A percentile compares a stretch with the other conserved stretches of the same genome.
These are phyloP conservation scores for Dinomys branickii DNA, from an alignment of 2,113 vertebrate species.

Conservation along the genomic window DNA sequence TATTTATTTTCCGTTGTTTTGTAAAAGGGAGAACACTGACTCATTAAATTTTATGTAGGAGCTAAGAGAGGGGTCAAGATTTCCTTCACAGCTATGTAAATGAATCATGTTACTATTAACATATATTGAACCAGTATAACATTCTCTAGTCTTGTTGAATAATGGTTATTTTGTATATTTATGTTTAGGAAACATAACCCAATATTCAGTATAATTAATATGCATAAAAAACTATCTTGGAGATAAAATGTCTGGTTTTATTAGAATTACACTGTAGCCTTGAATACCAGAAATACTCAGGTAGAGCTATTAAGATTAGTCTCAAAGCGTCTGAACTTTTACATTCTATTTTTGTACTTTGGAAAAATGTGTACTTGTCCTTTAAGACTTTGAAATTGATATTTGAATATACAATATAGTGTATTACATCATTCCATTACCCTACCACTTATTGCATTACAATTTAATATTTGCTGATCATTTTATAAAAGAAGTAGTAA, in stretches of 20 bases:
- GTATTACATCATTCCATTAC: neutral
- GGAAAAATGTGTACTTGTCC: neutral
- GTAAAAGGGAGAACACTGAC: neutral
- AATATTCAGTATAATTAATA: neutral
- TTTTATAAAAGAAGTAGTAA: neutral
- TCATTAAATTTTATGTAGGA: neutral
- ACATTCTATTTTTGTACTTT: neutral
- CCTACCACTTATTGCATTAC: neutral
- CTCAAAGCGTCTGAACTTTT: neutral
- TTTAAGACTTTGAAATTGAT: slow-evolving; percentile 1
- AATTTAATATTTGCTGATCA: neutral
- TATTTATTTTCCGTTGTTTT: neutral
- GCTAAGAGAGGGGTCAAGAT: neutral
- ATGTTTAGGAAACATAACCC: neutral
- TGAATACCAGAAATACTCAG: neutral
- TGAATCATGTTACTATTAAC: neutral
- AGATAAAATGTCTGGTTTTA: neutral
- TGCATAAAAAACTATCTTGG: neutral
- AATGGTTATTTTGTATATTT: neutral
- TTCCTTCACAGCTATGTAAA: neutral
- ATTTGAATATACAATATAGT: neutral
- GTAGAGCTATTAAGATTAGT: neutral
- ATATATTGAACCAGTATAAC: neutral
- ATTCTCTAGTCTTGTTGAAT: neutral
- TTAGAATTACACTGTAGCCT: neutral